Base-by-base conservation (phyloP, 23 tunicate genomes). In the Corella eumyota region DNA sequence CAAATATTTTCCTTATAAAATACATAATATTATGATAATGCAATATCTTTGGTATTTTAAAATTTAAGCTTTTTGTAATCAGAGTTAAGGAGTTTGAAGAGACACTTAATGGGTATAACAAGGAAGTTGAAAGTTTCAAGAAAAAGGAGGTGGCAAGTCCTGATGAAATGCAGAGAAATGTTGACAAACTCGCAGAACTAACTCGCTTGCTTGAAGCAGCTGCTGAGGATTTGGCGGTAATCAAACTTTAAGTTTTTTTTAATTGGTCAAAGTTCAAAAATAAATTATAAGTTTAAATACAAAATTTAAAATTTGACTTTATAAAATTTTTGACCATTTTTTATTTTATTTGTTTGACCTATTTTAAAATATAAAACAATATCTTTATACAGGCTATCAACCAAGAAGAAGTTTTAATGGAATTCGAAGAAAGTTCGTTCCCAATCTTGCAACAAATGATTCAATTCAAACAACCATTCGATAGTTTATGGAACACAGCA, bases 91-190 rank as follows among this genome's bases (percentile, higher is more conserved):
- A 65, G 3, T 80, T 90, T 29, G 98, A 81, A 70, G 91, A 77
- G 34, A 56, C 57, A 1, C 60, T 90, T 55, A 75, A 65, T 34
- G 81, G 73, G 0, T 75, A 83, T 67, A 71, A 72, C 63, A 64
- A 65, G 23, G 98, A 86, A 45, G 81, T 92, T 31, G 98, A 92
- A 49, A 46, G 72, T 49, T 86, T 86, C 65, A 77, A 77, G 74
- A 86, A 71, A 60, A 86, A 86, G 50, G 95, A 86, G 36, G 71
- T 86, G 22, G 85, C 79, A 32, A 86, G 68, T 34, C 69, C 79
- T 30, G 95, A 86, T 28, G 95, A 86, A 45, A 86, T 86, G 95
- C 95, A 86, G 74, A 77, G 58, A 66, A 86, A 86, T 36, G 95
- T 86, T 22, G 83, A 86, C 34, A 69, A 73, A 33, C 67, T 86